Percentiles rank a stretch among this genome's conserved stretches.
phyloP scores from a whole-genome alignment of 2,797 vertebrate genomes.

The Astyanax mexicanus region DNA sequence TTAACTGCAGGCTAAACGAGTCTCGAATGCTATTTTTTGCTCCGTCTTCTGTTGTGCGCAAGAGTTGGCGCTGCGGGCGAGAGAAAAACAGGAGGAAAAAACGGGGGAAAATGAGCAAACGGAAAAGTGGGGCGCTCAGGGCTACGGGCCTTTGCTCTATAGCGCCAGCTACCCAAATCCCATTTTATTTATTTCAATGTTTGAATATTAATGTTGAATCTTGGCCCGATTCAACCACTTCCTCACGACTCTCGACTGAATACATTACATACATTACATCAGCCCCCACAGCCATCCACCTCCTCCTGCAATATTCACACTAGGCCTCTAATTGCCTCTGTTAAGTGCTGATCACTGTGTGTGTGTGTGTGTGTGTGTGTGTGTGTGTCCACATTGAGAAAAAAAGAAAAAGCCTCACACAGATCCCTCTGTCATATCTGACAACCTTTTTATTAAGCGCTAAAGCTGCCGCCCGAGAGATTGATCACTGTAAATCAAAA shows the following conservation, averaged over 20 bases:
- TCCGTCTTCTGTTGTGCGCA: constrained; percentile 17
- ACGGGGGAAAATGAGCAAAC: constrained; percentile 24
- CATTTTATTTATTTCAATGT: constrained; percentile 87
- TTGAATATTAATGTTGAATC: constrained; percentile 90
- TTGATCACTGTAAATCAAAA: constrained; percentile 81
- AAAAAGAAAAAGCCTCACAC: constrained; percentile 81
- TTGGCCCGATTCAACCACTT: constrained; percentile 88
- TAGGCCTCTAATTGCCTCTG: constrained; percentile 90
- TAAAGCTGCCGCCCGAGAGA: constrained; percentile 81
- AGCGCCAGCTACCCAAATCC: constrained; percentile 72
- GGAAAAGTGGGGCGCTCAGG: constrained; percentile 32
- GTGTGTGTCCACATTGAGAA: constrained; percentile 58
- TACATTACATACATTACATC: constrained; percentile 59
- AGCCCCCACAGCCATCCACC: constrained; percentile 82
- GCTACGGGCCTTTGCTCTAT: constrained; percentile 37
- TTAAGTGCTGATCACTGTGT: constrained; percentile 85
- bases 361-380: constrained; percentile 7
- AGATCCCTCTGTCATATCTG: constrained; percentile 73
- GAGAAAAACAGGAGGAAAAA: constrained; percentile 28
- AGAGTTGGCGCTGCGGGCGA: constrained; percentile 48
- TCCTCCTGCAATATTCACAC: constrained; percentile 88
- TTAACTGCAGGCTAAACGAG: constrained; percentile 42
- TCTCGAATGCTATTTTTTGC: constrained; percentile 35
- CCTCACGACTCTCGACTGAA: constrained; percentile 44
- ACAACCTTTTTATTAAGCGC: constrained; percentile 87